These are phyloP conservation scores for Caenorhabditis imperialis DNA, from an alignment of 2,888 invertebrate genomes.

Conservation along the genomic window DNA sequence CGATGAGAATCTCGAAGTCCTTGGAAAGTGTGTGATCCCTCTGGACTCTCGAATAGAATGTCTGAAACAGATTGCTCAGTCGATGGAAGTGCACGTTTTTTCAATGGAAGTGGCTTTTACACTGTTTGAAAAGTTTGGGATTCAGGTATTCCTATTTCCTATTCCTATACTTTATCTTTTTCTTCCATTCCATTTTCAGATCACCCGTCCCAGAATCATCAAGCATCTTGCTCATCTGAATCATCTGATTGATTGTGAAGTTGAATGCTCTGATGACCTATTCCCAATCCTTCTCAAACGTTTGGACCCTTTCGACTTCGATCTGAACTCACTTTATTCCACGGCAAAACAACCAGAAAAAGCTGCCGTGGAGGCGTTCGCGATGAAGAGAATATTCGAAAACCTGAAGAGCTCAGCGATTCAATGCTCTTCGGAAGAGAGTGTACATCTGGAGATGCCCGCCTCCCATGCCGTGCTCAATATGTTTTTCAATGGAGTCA, in stretches of 20 bases:
- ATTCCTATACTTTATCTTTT: neutral
- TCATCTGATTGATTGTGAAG: slow-evolving; percentile 27
- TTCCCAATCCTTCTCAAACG: slow-evolving; percentile 17
- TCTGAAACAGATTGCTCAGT: slow-evolving; percentile 9
- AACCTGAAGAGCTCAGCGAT: slow-evolving; percentile 11
- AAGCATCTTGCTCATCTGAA: slow-evolving; percentile 24
- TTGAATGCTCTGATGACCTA: neutral
- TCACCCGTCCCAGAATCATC: slow-evolving; percentile 8
- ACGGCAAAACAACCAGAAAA: neutral
- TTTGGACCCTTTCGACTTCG: neutral
- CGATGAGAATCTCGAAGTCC: slow-evolving; percentile 6
- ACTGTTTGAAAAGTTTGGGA: slow-evolving; percentile 14
- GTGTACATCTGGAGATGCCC: slow-evolving; percentile 39
- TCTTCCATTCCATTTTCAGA: slow-evolving; percentile 6
- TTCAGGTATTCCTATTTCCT: slow-evolving; percentile 28
- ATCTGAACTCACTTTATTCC: slow-evolving; percentile 1
- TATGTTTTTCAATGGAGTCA: slow-evolving; percentile 52
- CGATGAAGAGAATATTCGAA: slow-evolving; percentile 22
- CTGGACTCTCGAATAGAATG: slow-evolving; percentile 18
- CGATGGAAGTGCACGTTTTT: neutral
- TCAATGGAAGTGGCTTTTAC: slow-evolving; percentile 16
- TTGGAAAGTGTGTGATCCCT: slow-evolving; percentile 18
- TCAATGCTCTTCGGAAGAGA: slow-evolving; percentile 13
- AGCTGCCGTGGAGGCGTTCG: slow-evolving; percentile 19
- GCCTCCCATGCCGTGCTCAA: slow-evolving; percentile 24